Conservation (phyloP, 2,797 vertebrate species). For the Mormyrus proboscirostris region DNA sequence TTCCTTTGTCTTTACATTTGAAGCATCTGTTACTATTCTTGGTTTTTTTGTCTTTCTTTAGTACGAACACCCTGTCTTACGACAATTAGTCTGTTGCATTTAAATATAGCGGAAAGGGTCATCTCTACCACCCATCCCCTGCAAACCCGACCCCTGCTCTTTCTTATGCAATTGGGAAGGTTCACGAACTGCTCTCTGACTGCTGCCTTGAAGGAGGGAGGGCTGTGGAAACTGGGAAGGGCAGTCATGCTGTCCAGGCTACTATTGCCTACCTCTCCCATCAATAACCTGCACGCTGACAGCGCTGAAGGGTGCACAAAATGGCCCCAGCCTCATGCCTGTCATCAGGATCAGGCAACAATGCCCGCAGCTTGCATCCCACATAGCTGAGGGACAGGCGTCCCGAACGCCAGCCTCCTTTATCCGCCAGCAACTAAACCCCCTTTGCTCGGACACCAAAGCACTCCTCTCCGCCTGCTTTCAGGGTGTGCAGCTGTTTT, state of each 20-base stretch:
- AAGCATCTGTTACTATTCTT: constrained; percentile 20
- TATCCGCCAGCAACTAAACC: neutral
- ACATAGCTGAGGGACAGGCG: constrained; percentile 30
- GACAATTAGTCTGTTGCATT: constrained; percentile 16
- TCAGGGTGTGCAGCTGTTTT: constrained; percentile 21
- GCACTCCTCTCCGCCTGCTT: constrained; percentile 9
- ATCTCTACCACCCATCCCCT: constrained; percentile 27
- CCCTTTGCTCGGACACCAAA: neutral
- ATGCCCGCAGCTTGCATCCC: constrained; percentile 41
- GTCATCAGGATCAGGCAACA: constrained; percentile 45
- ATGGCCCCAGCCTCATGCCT: constrained; percentile 49
- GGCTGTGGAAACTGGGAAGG: constrained; percentile 29
- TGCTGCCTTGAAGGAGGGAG: constrained; percentile 37
- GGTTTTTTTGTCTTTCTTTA: constrained; percentile 1
- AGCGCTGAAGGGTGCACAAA: constrained; percentile 48
- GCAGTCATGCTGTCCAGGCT: constrained; percentile 34
- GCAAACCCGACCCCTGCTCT: constrained; percentile 39
- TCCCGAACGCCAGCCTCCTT: constrained; percentile 10
- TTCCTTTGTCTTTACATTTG: neutral
- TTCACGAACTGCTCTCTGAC: constrained; percentile 46
- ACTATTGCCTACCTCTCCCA: constrained; percentile 50
- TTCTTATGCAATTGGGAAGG: constrained; percentile 35
- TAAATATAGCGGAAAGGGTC: constrained; percentile 12
- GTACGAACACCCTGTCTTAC: constrained; percentile 11
- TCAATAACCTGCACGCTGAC: constrained; percentile 58